Conservation (phyloP, 2,888 invertebrate genomes). For the Eutolmus rufibarbis region DNA sequence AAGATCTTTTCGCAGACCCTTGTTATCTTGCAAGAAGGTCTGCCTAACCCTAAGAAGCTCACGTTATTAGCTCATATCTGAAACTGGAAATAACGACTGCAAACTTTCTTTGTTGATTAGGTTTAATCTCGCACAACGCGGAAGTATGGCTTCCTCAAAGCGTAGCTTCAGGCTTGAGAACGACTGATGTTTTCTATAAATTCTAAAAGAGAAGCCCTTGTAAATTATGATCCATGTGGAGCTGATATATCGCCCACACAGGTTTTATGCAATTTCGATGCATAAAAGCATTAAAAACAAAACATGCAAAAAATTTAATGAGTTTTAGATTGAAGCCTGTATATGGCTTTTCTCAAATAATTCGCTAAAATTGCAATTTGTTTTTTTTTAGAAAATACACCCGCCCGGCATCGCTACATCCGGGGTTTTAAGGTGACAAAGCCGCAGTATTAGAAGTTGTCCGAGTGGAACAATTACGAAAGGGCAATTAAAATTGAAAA, state of each 20-base stretch:
- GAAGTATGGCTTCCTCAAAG: conserved; percentile 20
- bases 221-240: neutral
- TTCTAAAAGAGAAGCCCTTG: neutral
- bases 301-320: neutral
- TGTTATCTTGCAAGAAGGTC: neutral
- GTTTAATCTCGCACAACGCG: conserved; percentile 1
- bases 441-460: neutral
- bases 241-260: conserved; percentile 17
- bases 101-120: neutral
- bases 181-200: neutral
- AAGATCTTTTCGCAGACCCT: neutral
- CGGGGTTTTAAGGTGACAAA: neutral
- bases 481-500: conserved; percentile 17
- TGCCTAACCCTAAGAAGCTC: neutral
- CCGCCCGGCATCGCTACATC: neutral
- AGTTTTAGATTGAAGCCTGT: neutral
- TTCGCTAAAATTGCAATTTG: neutral
- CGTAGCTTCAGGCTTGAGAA: neutral
- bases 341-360: neutral
- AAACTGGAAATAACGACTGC: neutral
- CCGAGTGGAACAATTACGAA: conserved; percentile 12
- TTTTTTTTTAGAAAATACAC: neutral
- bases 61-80: neutral
- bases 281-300: neutral
- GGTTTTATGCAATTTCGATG: neutral